phyloP scores from a whole-genome alignment of 2,888 invertebrate species.

The Sicus ferrugineus region DNA sequence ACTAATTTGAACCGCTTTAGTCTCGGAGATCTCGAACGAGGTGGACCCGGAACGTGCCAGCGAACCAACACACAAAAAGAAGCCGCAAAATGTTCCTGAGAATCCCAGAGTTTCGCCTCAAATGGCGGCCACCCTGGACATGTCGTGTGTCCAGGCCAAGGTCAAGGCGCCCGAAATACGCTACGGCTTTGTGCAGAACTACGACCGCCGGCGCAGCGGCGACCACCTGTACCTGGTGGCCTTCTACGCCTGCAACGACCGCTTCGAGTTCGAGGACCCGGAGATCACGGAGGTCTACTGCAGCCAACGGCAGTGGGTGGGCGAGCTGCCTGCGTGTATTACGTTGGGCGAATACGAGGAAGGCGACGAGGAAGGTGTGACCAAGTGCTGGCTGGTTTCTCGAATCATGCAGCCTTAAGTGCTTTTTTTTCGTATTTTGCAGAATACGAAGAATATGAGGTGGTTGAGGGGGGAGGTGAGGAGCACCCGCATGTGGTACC shows the following conservation, averaged over 20 bases:
- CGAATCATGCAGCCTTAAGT: neutral
- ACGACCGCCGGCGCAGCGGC: conserved; percentile 58
- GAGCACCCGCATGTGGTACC: conserved; percentile 36
- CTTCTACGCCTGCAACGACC: conserved; percentile 68
- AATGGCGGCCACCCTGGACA: conserved; percentile 56
- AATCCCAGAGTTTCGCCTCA: conserved; percentile 54
- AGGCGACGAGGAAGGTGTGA: conserved; percentile 42
- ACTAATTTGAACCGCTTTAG: neutral
- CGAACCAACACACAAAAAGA: conserved; percentile 46
- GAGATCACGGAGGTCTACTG: conserved; percentile 68
- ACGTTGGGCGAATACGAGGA: conserved; percentile 47
- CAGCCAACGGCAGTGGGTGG: conserved; percentile 69
- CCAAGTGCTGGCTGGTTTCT: neutral
- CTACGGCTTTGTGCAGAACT: conserved; percentile 59
- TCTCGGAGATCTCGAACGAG: conserved; percentile 41
- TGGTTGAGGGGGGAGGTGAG: conserved; percentile 38
- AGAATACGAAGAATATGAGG: conserved; percentile 41
- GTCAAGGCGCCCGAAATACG: conserved; percentile 61
- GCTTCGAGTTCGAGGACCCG: conserved; percentile 65
- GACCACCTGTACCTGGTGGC: conserved; percentile 68
- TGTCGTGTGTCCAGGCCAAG: conserved; percentile 60
- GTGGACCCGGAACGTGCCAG: conserved; percentile 35
- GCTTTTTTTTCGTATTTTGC: neutral
- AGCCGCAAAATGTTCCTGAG: conserved; percentile 53
- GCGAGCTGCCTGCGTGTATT: conserved; percentile 67